Percentiles rank a stretch among this genome's conserved stretches.
phyloP scores from a whole-genome alignment of 2,113 vertebrate species.

The Indri indri region DNA sequence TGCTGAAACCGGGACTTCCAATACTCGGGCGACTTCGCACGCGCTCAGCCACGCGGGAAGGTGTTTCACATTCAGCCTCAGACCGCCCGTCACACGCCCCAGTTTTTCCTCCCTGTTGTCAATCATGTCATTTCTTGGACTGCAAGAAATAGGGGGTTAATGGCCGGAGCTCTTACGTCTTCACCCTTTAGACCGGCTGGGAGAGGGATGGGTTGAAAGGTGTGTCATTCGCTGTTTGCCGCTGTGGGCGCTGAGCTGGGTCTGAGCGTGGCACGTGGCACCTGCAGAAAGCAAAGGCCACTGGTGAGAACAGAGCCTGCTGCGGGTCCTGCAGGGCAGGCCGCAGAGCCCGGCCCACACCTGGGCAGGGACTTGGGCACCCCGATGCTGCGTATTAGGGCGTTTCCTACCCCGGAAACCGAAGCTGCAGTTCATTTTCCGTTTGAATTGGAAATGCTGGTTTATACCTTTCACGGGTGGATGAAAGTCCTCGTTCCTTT shows the following conservation, averaged over 20 bases:
- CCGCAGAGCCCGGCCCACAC: rapidly evolving
- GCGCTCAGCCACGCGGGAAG: too few relatives aligned
- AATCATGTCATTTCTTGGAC: too few relatives aligned
- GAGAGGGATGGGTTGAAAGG: background rate
- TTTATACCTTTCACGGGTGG: background rate
- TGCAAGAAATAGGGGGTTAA: too few relatives aligned
- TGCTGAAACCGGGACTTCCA: too few relatives aligned
- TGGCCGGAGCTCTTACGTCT: rapidly evolving
- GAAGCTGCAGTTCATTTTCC: too few relatives aligned
- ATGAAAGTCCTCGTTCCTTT: background rate
- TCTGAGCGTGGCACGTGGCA: rapidly evolving
- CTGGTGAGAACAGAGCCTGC: rapidly evolving
- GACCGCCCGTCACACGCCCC: too few relatives aligned
- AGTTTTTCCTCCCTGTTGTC: too few relatives aligned
- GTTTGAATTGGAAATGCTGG: background rate
- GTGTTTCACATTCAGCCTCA: too few relatives aligned
- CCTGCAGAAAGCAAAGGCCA: rapidly evolving
- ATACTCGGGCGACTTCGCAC: too few relatives aligned
- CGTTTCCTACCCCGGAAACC: background rate
- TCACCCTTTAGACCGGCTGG: rapidly evolving
- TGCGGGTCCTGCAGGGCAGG: rapidly evolving
- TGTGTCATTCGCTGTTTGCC: rapidly evolving
- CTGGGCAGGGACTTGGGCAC: rapidly evolving
- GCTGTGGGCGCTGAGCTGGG: background rate
- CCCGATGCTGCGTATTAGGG: rapidly evolving